A percentile compares a stretch with the other conserved stretches of the same genome.
Evolutionary conservation across 2,797 vertebrate species (phyloP).

Genomic region (Enteromius anoplus): DNA sequence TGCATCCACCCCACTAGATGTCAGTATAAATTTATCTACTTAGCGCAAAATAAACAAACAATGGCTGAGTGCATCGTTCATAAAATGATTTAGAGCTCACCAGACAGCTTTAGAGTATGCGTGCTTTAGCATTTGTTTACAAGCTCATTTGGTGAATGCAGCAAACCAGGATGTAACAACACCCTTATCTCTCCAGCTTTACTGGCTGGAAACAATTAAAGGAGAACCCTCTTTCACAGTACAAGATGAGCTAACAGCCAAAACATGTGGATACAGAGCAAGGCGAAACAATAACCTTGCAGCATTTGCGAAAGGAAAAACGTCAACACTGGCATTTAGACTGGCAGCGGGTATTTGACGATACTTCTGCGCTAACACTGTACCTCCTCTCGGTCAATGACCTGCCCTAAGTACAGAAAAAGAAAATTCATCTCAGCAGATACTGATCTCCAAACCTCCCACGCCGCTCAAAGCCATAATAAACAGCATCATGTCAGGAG

Average conservation of each 20-base stretch:
- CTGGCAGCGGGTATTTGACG: background rate
- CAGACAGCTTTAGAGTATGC: background rate
- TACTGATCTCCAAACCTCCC: slow-evolving; percentile 47
- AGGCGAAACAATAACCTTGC: slow-evolving; percentile 3
- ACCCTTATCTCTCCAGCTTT: slow-evolving; percentile 52
- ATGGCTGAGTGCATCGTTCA: background rate
- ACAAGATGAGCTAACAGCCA: background rate
- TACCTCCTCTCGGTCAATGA: slow-evolving; percentile 47
- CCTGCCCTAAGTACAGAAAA: slow-evolving; percentile 25
- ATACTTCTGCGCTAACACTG: slow-evolving; percentile 1
- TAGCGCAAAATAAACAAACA: background rate
- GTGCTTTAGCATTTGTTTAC: slow-evolving; percentile 28
- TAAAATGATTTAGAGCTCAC: background rate
- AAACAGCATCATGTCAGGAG: slow-evolving; percentile 36
- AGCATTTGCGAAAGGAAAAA: background rate
- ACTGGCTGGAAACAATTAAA: slow-evolving; percentile 68
- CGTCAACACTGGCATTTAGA: background rate
- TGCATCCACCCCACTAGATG: background rate
- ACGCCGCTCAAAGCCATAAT: slow-evolving; percentile 47
- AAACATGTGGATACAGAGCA: background rate
- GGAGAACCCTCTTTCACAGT: slow-evolving; percentile 8
- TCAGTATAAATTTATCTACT: background rate
- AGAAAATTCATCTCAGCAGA: slow-evolving; percentile 27
- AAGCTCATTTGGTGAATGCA: slow-evolving; percentile 36
- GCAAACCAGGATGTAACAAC: slow-evolving; percentile 50